These are phyloP conservation scores for Hystrix brachyura DNA, from an alignment of 2,113 vertebrate genomes.

Conservation along the genomic window DNA sequence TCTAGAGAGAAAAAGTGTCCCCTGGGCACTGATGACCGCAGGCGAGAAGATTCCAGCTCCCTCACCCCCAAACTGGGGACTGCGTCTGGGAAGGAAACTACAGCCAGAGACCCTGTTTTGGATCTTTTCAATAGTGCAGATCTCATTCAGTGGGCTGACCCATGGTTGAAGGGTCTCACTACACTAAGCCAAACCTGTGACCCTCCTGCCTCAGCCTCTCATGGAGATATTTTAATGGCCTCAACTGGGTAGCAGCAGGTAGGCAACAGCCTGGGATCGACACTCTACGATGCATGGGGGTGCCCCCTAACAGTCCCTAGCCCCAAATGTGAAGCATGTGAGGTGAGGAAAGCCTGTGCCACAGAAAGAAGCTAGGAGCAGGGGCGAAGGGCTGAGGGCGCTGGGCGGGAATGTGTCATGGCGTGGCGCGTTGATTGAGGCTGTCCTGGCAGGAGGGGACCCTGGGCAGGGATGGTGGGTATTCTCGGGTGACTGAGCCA, in stretches of 20 bases:
- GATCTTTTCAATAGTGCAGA: background rate
- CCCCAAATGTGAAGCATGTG: background rate
- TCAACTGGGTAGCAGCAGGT: background rate
- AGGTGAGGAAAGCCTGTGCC: background rate
- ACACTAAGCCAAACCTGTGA: background rate
- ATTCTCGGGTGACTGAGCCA: background rate
- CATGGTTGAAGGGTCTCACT: background rate
- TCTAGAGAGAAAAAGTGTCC: background rate
- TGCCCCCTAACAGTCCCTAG: too few species aligned
- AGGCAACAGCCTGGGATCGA: background rate
- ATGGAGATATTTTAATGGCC: background rate
- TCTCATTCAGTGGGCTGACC: background rate
- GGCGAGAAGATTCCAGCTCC: background rate
- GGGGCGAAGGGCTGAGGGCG: background rate
- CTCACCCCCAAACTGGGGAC: background rate
- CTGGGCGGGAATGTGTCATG: background rate
- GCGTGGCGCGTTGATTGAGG: background rate
- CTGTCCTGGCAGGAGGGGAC: background rate
- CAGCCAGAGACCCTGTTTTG: background rate
- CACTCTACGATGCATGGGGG: fast-evolving
- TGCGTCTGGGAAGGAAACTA: background rate
- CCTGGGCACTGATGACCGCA: background rate
- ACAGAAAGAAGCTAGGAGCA: background rate
- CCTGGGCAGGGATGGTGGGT: too few species aligned
- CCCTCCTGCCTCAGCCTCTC: background rate